Base-by-base conservation (phyloP, 2,797 vertebrate genomes). In the Triplophysa bombifrons region DNA sequence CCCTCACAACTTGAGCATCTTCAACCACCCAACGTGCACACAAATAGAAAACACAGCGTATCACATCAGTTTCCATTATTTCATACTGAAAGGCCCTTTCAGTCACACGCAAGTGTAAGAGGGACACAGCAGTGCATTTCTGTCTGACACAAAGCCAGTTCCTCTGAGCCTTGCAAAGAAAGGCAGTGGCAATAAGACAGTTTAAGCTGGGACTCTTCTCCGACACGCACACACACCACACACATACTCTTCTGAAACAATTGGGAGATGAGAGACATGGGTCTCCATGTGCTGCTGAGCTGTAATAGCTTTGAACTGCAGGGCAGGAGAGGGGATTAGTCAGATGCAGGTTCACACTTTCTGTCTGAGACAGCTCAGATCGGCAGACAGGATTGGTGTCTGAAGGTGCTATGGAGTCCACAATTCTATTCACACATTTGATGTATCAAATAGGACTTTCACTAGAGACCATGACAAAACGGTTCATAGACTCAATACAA, bases 141-240 rank as follows among this genome's bases (percentile, higher is more conserved):
- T 66, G 81, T 84, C 84, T 77, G 86, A 81, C 70, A 74, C 79
- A 81, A 76, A 78, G 72, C 38, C 67, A 63, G 68, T 73, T 41
- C 60, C 74, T 50, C 22, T 38, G 20, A 77, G 75, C 46, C 51
- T 61, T 73, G 83, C 80, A 78, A 80, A 88, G 86, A 87, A 87
- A 78, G 30, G 80, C 74, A 50, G 50, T 60, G 11, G 75, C 82
- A 81, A 78, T 27, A 74, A 72, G 83, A 80, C 75, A 55, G 76
- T 85, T 86, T 86, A 81, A 46, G 30, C 20, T 88, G 87, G 86
- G 87, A 84, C 78, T 79, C 68, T 80, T 78, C 83, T 66, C 19
- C 60, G 61, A 74, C 65, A 56, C n/a, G 6, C 3, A 2, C 10
- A 44, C 60, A 38, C 34, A 7, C 6, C 34, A 38, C 64, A 16